These are phyloP conservation scores for Salminus brasiliensis DNA, from an alignment of 2,113 vertebrate genomes.

Conservation along the genomic window DNA sequence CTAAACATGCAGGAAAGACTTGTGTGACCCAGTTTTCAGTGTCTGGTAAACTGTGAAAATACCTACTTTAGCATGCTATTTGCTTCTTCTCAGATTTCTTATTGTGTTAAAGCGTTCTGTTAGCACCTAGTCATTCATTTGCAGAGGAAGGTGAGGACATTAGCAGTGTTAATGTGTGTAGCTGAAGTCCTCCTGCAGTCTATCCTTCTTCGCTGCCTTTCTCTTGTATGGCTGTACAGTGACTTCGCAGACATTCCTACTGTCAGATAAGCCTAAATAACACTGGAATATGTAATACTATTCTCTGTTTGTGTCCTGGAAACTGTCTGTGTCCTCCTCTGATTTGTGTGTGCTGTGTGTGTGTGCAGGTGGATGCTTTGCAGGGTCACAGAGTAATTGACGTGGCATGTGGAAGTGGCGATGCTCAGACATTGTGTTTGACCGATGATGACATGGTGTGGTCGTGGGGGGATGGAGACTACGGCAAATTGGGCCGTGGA, in stretches of 20 bases:
- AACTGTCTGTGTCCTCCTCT: not conserved
- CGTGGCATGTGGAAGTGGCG: conserved; percentile 95
- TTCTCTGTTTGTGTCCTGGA: not conserved
- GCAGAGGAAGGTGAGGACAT: not conserved
- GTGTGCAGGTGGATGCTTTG: conserved; percentile 90
- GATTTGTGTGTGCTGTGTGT: conserved; percentile 16
- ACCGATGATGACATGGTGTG: conserved; percentile 97
- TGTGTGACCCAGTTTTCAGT: too few relatives aligned
- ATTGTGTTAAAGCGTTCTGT: not conserved
- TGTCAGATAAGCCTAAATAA: not conserved
- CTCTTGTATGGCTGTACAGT: not conserved
- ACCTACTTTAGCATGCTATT: not conserved
- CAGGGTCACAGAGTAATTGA: conserved; percentile 96
- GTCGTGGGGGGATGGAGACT: conserved; percentile 99
- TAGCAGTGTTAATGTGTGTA: not conserved
- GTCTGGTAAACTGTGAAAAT: not conserved
- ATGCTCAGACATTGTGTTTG: conserved; percentile 94
- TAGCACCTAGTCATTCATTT: not conserved
- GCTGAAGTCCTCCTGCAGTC: not conserved
- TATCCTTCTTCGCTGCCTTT: not conserved
- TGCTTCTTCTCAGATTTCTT: too few relatives aligned
- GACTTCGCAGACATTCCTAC: not conserved
- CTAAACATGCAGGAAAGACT: too few relatives aligned
- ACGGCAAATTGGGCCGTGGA: conserved; percentile 94
- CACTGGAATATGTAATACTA: not conserved